Conservation (phyloP, 2,888 invertebrate species). For the Pachydiplax longipennis region DNA sequence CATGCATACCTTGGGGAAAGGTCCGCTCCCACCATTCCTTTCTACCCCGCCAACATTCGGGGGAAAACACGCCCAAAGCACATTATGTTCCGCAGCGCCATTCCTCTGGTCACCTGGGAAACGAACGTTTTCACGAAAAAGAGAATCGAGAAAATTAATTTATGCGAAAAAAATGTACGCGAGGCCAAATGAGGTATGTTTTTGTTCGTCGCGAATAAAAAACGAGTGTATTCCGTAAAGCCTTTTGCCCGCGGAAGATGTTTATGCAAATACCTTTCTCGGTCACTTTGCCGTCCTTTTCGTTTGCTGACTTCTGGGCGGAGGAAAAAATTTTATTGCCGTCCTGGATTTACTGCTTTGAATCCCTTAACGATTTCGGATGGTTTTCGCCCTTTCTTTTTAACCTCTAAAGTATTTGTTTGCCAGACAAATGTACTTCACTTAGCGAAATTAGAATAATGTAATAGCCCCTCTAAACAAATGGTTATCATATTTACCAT, state of each 20-base stretch:
- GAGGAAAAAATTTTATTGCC: background rate
- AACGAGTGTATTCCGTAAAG: background rate
- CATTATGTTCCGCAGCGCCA: background rate
- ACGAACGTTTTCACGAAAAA: conserved; percentile 5
- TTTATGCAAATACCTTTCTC: conserved; percentile 9
- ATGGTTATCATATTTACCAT: no score
- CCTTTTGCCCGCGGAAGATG: background rate
- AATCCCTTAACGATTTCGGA: no score
- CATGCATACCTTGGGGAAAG: background rate
- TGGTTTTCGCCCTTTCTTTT: no score
- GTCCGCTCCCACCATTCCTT: background rate
- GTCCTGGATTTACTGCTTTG: no score
- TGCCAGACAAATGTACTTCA: no score
- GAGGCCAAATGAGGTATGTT: conserved; percentile 12
- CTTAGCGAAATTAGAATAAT: no score
- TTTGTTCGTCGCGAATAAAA: background rate
- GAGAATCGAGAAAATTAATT: background rate
- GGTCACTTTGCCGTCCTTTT: background rate
- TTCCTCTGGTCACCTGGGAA: conserved; percentile 14
- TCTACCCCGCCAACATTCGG: background rate
- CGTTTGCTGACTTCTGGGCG: no score
- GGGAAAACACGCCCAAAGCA: background rate
- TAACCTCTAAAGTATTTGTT: no score
- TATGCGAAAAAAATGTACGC: background rate
- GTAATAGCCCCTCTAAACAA: no score